Evolutionary conservation across 2,888 invertebrate species (phyloP).

Genomic region (Dasysyrphus albostriatus): DNA sequence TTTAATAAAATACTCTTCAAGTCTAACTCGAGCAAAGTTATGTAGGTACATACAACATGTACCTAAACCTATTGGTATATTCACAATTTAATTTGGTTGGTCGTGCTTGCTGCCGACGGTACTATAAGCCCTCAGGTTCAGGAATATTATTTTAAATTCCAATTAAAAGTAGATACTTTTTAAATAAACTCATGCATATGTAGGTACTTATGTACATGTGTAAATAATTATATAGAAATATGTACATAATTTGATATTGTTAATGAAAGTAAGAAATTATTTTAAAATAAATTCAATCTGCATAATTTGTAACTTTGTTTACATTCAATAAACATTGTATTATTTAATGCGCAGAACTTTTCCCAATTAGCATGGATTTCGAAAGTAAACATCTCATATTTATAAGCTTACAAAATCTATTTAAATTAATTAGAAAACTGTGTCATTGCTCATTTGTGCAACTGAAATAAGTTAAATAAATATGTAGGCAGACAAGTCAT

Average conservation of each 20-base stretch:
- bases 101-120: not conserved
- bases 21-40: not conserved
- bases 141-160: slow-evolving; percentile 16
- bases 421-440: slow-evolving; percentile 66
- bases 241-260: not conserved
- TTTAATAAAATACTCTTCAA: slow-evolving; percentile 28
- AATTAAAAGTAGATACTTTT: not conserved
- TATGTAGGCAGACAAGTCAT: not conserved
- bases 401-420: slow-evolving; percentile 56
- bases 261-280: slow-evolving; percentile 34
- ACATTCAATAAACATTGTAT: slow-evolving; percentile 56
- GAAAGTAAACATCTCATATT: slow-evolving; percentile 55
- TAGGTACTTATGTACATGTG: not conserved
- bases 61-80: not conserved
- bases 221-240: not conserved
- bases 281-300: slow-evolving; percentile 33
- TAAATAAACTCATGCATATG: not conserved
- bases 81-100: not conserved
- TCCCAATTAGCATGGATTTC: slow-evolving; percentile 60
- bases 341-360: slow-evolving; percentile 44
- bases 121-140: not conserved
- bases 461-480: slow-evolving; percentile 45
- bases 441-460: slow-evolving; percentile 46
- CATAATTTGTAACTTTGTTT: slow-evolving; percentile 48
- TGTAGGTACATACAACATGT: not conserved